Evolutionary conservation across 2,888 invertebrate species (phyloP).

Genomic region (Agrilus biguttatus): DNA sequence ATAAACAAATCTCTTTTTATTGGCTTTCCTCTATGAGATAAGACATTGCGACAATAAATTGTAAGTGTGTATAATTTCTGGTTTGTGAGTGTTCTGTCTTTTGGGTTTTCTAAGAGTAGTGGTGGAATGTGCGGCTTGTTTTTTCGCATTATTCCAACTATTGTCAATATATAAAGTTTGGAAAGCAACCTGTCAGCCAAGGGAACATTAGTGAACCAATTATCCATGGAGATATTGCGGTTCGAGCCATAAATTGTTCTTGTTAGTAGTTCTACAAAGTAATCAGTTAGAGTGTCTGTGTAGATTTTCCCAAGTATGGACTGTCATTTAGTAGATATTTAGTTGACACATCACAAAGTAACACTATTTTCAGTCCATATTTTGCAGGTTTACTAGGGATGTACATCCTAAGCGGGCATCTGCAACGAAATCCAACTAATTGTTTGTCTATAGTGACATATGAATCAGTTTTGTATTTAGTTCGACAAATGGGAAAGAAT

Average conservation of each 20-base stretch:
- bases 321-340: conserved; percentile 18
- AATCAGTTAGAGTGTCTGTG: conserved; percentile 15
- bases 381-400: conserved; percentile 19
- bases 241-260: conserved; percentile 15
- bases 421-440: conserved; percentile 14
- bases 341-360: conserved; percentile 17
- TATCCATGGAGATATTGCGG: conserved; percentile 17
- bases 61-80: too few relatives aligned
- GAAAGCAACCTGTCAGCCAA: conserved; percentile 16
- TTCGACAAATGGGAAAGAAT: conserved; percentile 11
- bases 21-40: too few relatives aligned
- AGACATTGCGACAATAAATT: too few relatives aligned
- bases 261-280: conserved; percentile 14
- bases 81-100: too few relatives aligned
- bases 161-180: conserved; percentile 19
- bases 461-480: conserved; percentile 10
- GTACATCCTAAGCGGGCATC: conserved; percentile 17
- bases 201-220: conserved; percentile 22
- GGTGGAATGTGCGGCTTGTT: conserved; percentile 21
- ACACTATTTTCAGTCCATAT: conserved; percentile 20
- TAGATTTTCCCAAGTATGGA: conserved; percentile 18
- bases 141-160: conserved; percentile 19
- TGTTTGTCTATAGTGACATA: conserved; percentile 17
- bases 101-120: conserved; percentile 10
- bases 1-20: too few relatives aligned